Conservation (phyloP, 2,888 invertebrate species). For the Cheilosia pagana region DNA sequence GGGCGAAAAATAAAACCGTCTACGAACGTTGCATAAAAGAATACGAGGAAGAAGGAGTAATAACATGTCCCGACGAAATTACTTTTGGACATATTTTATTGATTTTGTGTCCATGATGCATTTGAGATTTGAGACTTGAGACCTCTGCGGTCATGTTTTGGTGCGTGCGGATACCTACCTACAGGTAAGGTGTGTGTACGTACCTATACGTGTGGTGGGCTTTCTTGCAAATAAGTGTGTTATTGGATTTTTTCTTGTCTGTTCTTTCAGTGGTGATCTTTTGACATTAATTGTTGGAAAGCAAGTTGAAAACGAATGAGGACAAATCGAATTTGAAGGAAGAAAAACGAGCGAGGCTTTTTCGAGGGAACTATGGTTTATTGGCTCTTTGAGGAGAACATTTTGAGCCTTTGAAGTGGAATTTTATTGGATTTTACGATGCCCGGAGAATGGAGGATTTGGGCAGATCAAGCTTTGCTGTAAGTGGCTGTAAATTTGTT, state of each 20-base stretch:
- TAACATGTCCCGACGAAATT: constrained; percentile 74
- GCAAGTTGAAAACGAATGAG: constrained; percentile 66
- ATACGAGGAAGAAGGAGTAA: constrained; percentile 69
- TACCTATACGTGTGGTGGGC: constrained; percentile 13
- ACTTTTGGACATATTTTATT: constrained; percentile 76
- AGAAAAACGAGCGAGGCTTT: constrained; percentile 35
- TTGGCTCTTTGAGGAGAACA: constrained; percentile 25
- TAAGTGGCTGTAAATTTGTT: neutral
- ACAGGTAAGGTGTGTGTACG: constrained; percentile 10
- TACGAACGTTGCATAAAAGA: constrained; percentile 24
- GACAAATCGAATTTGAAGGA: constrained; percentile 66
- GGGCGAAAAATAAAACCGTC: constrained; percentile 23
- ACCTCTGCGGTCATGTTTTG: constrained; percentile 55
- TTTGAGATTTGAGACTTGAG: constrained; percentile 61
- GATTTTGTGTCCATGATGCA: constrained; percentile 69
- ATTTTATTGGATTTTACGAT: constrained; percentile 13
- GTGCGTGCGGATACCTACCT: neutral
- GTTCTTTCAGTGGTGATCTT: constrained; percentile 61
- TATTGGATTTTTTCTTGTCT: constrained; percentile 43
- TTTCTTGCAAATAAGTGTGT: constrained; percentile 52
- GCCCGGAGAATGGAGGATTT: constrained; percentile 3
- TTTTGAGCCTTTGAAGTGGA: constrained; percentile 29
- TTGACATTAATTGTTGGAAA: constrained; percentile 72
- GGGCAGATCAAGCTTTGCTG: neutral
- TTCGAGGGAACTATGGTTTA: constrained; percentile 13